A percentile compares a stretch with the other conserved stretches of the same genome.
phyloP scores from a whole-genome alignment of 2,797 vertebrate species.

The Orestias chungarensis region DNA sequence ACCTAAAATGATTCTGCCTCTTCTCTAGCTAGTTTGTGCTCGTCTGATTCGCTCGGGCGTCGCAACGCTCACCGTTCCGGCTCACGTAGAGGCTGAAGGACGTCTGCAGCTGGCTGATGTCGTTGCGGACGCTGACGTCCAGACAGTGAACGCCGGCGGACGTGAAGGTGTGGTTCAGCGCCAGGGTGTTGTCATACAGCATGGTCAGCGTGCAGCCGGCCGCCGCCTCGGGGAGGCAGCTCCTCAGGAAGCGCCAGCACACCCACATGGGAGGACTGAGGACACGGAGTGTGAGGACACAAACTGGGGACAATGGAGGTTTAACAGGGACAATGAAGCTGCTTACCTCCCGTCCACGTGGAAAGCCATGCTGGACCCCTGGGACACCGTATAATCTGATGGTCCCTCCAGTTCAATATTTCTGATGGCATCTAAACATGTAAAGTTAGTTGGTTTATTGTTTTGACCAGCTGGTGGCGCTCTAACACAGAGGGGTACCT shows the following conservation, averaged over 20 bases:
- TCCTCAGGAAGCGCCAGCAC: slow-evolving; percentile 87
- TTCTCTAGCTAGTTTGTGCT: no score
- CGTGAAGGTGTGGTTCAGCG: slow-evolving; percentile 83
- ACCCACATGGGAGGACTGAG: slow-evolving; percentile 84
- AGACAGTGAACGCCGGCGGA: slow-evolving; percentile 83
- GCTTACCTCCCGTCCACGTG: slow-evolving; percentile 88
- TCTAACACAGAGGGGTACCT: no score
- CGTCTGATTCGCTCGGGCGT: neutral
- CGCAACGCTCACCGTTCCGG: slow-evolving; percentile 81
- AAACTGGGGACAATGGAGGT: neutral
- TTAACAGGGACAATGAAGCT: neutral
- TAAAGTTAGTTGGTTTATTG: slow-evolving; percentile 13
- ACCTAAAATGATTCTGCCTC: neutral
- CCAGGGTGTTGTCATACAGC: slow-evolving; percentile 78
- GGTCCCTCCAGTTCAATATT: slow-evolving; percentile 82
- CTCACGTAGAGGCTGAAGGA: slow-evolving; percentile 83
- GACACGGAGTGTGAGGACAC: neutral
- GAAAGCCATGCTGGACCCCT: slow-evolving; percentile 79
- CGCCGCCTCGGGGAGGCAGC: slow-evolving; percentile 74
- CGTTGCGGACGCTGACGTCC: slow-evolving; percentile 82
- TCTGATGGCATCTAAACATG: slow-evolving; percentile 83
- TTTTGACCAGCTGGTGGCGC: neutral
- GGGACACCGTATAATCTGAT: slow-evolving; percentile 77
- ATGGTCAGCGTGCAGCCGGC: slow-evolving; percentile 81
- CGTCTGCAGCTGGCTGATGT: slow-evolving; percentile 81